Percentiles rank a stretch among this genome's conserved stretches.
Conservation (phyloP, 2,797 vertebrate genomes). For the Epinephelus malabaricus region DNA sequence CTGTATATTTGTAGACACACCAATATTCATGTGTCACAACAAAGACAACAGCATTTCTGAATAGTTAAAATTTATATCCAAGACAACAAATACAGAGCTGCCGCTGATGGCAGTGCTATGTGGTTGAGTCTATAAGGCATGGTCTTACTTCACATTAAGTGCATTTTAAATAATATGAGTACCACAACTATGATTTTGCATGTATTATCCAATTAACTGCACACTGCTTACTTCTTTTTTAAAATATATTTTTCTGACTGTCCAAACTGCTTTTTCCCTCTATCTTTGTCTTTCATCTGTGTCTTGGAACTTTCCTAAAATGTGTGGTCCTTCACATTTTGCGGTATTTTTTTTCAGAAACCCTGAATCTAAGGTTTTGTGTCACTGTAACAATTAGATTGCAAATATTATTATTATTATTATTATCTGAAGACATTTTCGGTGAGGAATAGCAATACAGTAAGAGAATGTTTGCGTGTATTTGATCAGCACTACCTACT, state of each 20-base stretch:
- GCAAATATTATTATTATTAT: too few relatives aligned
- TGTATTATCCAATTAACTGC: background rate
- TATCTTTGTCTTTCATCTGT: background rate
- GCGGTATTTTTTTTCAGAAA: background rate
- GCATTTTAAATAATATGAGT: constrained; percentile 1
- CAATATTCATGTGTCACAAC: background rate
- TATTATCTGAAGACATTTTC: too few relatives aligned
- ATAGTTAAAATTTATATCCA: background rate
- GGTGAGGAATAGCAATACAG: too few relatives aligned
- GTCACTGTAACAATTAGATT: background rate
- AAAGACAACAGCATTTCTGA: background rate
- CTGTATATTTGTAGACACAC: constrained; percentile 26
- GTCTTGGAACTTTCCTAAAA: background rate
- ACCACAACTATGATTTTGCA: background rate
- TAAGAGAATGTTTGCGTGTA: too few relatives aligned
- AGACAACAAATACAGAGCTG: background rate
- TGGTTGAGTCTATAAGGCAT: background rate
- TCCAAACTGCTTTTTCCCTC: background rate
- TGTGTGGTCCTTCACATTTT: background rate
- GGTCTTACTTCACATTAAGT: background rate
- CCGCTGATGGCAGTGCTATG: background rate
- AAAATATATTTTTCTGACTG: background rate
- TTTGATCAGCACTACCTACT: too few relatives aligned
- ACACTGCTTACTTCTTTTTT: background rate
- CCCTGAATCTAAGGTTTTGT: background rate